Evolutionary conservation across 2,113 vertebrate species (phyloP).

Genomic region (Dasyprocta punctata): DNA sequence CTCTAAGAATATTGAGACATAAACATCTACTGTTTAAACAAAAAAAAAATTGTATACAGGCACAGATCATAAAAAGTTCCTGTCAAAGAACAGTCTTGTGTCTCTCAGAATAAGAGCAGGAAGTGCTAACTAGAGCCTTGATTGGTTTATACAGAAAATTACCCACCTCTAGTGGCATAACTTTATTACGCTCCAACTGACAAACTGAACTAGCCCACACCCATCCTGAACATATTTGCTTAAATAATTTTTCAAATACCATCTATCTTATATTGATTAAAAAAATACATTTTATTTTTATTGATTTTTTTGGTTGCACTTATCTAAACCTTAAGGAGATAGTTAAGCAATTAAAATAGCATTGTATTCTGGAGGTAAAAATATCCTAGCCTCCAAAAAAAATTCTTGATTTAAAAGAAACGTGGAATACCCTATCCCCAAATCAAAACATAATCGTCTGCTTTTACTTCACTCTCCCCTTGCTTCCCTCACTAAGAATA

Average conservation of each 20-base stretch:
- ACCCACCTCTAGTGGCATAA: background rate
- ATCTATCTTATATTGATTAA: background rate
- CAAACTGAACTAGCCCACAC: slow-evolving; percentile 57
- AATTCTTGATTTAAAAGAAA: slow-evolving; percentile 48
- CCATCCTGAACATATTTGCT: background rate
- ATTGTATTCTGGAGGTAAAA: slow-evolving; percentile 19
- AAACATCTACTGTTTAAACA: background rate
- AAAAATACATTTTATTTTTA: background rate
- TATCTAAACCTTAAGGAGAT: slow-evolving; percentile 44
- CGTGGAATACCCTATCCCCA: background rate
- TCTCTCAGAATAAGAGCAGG: slow-evolving; percentile 64
- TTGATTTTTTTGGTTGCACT: slow-evolving; percentile 57
- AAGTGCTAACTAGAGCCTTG: slow-evolving; percentile 50
- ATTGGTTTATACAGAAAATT: slow-evolving; percentile 54
- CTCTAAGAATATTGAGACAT: background rate
- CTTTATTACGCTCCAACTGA: slow-evolving; percentile 34
- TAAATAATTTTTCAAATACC: slow-evolving; percentile 9
- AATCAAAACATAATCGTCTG: slow-evolving; percentile 52
- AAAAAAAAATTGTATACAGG: background rate
- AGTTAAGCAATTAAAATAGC: slow-evolving; percentile 10
- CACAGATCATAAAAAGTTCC: slow-evolving; percentile 35
- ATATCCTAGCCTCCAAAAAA: background rate
- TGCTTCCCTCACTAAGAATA: slow-evolving; percentile 70
- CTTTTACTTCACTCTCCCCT: background rate
- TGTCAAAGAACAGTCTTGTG: slow-evolving; percentile 61